These are phyloP conservation scores for Megaleporinus macrocephalus DNA, from an alignment of 2,113 vertebrate genomes.

Conservation along the genomic window DNA sequence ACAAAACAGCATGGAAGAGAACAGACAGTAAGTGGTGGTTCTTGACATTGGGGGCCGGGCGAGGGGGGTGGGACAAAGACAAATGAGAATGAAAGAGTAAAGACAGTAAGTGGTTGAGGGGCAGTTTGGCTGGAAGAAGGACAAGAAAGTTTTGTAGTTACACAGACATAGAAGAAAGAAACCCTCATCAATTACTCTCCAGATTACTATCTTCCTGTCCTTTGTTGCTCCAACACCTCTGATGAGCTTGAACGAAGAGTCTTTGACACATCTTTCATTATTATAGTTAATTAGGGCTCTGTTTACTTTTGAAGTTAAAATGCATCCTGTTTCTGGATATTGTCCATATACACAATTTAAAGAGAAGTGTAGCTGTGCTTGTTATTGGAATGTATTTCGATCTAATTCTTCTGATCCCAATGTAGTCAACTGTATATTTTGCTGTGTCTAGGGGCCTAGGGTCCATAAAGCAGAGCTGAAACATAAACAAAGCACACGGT, in stretches of 20 bases:
- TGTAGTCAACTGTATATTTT: too few relatives aligned
- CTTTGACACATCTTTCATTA: not conserved
- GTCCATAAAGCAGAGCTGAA: too few relatives aligned
- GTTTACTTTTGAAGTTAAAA: not conserved
- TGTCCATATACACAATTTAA: too few relatives aligned
- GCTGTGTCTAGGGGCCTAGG: too few relatives aligned
- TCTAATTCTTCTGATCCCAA: too few relatives aligned
- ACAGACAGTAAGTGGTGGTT: constrained; percentile 21
- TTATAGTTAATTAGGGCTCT: too few relatives aligned
- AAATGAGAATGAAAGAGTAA: not conserved
- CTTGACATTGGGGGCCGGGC: constrained; percentile 36
- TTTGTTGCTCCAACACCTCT: not conserved
- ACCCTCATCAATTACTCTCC: not conserved
- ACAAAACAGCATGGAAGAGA: not conserved
- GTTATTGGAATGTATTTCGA: too few relatives aligned
- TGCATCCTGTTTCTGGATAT: too few relatives aligned
- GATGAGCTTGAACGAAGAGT: not conserved
- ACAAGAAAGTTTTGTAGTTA: not conserved
- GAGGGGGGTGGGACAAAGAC: constrained; percentile 16
- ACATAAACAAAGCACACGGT: too few relatives aligned
- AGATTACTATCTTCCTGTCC: not conserved
- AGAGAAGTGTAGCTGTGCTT: too few relatives aligned
- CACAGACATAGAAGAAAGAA: not conserved
- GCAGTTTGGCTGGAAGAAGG: not conserved
- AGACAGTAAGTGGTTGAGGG: not conserved